phyloP scores from a whole-genome alignment of 2,113 vertebrate species.

The Chloroceryle aenea region DNA sequence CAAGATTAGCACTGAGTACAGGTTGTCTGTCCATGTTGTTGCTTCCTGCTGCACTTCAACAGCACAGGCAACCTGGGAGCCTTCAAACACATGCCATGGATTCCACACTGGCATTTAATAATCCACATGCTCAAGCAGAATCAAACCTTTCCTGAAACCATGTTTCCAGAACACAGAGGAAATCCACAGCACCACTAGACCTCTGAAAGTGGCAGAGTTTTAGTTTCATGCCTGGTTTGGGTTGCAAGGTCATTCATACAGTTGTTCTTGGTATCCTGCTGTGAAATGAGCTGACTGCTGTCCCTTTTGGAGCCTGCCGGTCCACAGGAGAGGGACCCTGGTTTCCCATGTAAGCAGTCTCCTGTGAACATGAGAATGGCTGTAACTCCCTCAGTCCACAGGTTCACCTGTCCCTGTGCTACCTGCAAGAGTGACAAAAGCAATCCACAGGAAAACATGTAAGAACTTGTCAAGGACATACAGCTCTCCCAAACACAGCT shows the following conservation, averaged over 20 bases:
- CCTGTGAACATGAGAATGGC: neutral
- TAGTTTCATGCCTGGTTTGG: rapidly evolving
- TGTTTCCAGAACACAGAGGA: neutral
- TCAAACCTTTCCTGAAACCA: neutral
- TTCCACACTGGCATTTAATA: neutral
- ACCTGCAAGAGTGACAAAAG: neutral
- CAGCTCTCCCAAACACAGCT: neutral
- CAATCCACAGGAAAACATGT: neutral
- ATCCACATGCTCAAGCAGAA: neutral
- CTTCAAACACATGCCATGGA: neutral
- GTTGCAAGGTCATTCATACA: neutral
- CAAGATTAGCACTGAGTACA: neutral
- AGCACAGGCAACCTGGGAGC: neutral
- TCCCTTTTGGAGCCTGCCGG: neutral
- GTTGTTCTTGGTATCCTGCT: neutral
- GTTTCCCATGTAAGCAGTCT: neutral
- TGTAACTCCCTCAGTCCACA: neutral
- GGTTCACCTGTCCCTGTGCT: neutral
- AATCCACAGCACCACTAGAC: neutral
- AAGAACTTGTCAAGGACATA: neutral
- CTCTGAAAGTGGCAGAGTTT: neutral
- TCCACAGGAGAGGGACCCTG: neutral
- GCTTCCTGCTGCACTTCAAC: neutral
- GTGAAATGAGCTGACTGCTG: neutral
- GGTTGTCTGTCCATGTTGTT: neutral